Percentiles rank a stretch among this genome's conserved stretches.
Evolutionary conservation across 2,113 vertebrate species (phyloP).

Genomic region (Lichenostomus cassidix): DNA sequence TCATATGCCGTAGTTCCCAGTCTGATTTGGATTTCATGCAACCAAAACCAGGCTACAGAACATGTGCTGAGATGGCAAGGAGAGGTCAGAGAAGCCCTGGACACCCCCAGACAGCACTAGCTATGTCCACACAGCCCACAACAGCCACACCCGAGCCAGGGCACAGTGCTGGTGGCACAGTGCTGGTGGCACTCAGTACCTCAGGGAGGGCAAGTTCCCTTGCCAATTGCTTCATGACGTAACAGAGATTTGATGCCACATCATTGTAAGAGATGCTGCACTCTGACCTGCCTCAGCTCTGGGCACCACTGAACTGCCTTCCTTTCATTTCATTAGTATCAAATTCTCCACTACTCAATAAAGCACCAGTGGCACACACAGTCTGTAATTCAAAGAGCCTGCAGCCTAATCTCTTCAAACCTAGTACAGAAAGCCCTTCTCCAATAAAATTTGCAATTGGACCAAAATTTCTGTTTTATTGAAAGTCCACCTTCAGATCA

Average conservation of each 20-base stretch:
- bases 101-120: accelerated
- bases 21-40: not conserved
- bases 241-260: not conserved
- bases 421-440: not conserved
- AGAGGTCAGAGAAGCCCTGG: not conserved
- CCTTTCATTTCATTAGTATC: not conserved
- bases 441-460: not conserved
- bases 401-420: not conserved
- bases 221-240: not conserved
- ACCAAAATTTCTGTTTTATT: not conserved
- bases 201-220: not conserved
- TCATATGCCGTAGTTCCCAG: not conserved
- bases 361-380: not conserved
- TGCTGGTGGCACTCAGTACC: not conserved
- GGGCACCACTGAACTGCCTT: not conserved
- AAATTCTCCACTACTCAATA: not conserved
- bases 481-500: not conserved
- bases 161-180: not conserved
- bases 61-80: not conserved
- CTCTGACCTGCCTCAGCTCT: not conserved
- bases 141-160: not conserved
- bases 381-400: not conserved
- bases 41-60: not conserved
- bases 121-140: not conserved
- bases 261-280: not conserved